Base-by-base conservation (phyloP, 1,140 invertebrate genomes). In the Pogonomyrmex barbatus region DNA sequence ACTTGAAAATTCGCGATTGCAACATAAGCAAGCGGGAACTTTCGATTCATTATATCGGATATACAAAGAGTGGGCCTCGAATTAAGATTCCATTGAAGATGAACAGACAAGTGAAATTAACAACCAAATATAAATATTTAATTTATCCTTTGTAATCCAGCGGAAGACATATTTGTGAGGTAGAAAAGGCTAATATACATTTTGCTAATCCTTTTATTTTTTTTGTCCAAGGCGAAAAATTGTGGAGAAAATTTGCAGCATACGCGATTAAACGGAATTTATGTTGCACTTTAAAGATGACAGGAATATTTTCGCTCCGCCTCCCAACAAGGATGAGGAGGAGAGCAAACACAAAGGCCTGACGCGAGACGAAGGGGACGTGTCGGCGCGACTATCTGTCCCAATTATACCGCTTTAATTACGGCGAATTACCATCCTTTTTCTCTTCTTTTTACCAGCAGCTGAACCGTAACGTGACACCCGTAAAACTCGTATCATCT, bases 401-500 rank as follows among this genome's bases (percentile, higher is more conserved):
- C 90, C 87, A 92, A 92, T 90, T 91, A 92, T 92, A 88, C 87
- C 56, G 54, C 73, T 86, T 90, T 92, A 92, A 92, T 92, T 92
- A 92, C 65, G 52, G 75, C 82, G 77, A 91, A 92, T 91, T 91
- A 88, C 76, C 8, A 8, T 79, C 36, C n/a, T 56, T 79, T 65
- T 79, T 24, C 33, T 50, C 10, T 67, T 6, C n/a, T 67, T 67
- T 91, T 89, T 82, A 88, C 56, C 87, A 33, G 56, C 36, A 10
- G 78, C 68, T 60, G 68, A 70, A 86, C 84, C 87, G 78, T 88
- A 87, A 90, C 86, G 63, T 84, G 68, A 75, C 30, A 56, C 36
- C 17, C 33, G 33, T 60, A 39, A 60, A 54, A 45, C 39, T 24
- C 36, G 2, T n/a, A n/a, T 3, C 36, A 68, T 33, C 54, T 79